A percentile compares a stretch with the other conserved stretches of the same genome.
phyloP scores from a whole-genome alignment of 2,888 invertebrate genomes.

The Bursaphelenchus okinawaensis region DNA sequence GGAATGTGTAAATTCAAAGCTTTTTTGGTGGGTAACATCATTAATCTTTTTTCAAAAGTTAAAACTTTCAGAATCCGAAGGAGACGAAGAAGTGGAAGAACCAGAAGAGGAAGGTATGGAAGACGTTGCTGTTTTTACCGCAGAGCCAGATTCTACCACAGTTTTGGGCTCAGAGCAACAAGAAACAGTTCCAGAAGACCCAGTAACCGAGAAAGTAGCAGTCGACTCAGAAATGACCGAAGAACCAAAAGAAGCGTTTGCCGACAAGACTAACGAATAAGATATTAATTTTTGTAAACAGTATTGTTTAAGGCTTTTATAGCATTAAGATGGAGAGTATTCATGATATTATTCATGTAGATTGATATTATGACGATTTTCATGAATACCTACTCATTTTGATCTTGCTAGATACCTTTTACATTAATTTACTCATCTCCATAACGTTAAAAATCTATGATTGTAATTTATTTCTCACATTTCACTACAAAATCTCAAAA shows the following conservation, averaged over 20 bases:
- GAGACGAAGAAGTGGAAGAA: background rate
- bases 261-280: background rate
- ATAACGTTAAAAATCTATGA: background rate
- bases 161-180: too few species aligned
- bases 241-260: background rate
- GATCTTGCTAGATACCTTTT: too few species aligned
- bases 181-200: background rate
- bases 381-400: too few species aligned
- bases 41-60: background rate
- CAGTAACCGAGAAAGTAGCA: background rate
- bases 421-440: too few species aligned
- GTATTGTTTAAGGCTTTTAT: too few species aligned
- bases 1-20: background rate
- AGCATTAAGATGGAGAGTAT: too few species aligned
- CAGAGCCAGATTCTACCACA: too few species aligned
- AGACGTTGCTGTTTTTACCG: too few species aligned
- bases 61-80: background rate
- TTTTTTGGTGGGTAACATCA: background rate
- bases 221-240: background rate
- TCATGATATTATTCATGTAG: too few species aligned
- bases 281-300: too few species aligned
- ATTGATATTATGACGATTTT: too few species aligned
- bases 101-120: too few species aligned
- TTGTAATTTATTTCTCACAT: background rate
- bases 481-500: background rate